Conservation (phyloP, 2,797 vertebrate genomes). For the Naso thynnoides region DNA sequence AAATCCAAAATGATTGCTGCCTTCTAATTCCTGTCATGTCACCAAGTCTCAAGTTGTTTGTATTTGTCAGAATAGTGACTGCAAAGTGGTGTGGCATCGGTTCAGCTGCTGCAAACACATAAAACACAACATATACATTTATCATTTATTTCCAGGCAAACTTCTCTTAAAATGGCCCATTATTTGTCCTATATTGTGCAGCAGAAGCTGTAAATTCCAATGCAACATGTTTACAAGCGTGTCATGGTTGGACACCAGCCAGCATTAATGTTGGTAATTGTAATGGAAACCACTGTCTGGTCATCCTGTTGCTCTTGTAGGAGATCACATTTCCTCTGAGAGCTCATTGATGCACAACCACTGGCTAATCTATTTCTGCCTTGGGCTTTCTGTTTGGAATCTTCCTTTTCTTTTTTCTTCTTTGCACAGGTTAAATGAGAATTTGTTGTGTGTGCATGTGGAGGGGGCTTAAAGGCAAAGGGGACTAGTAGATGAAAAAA, state of each 20-base stretch:
- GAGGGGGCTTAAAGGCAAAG: no score
- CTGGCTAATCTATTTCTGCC: constrained; percentile 43
- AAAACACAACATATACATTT: no score
- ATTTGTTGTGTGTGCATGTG: no score
- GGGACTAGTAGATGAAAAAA: no score
- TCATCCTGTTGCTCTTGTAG: constrained; percentile 41
- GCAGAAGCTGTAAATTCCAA: constrained; percentile 9
- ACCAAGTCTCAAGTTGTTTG: constrained; percentile 44
- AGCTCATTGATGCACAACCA: constrained; percentile 46
- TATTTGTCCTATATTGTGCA: background rate
- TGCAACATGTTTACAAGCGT: constrained; percentile 3
- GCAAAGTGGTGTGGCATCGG: background rate
- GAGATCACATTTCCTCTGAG: constrained; percentile 46
- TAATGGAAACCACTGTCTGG: constrained; percentile 50
- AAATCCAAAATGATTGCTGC: constrained; percentile 51
- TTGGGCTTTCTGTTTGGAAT: constrained; percentile 18
- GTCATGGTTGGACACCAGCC: constrained; percentile 25
- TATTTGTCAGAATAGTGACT: constrained; percentile 23
- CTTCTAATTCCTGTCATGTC: constrained; percentile 41
- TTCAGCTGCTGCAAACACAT: constrained; percentile 1
- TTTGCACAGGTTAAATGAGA: background rate
- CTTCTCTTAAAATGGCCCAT: constrained; percentile 7
- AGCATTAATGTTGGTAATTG: constrained; percentile 35
- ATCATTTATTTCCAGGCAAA: background rate
- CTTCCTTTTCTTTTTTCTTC: background rate